phyloP scores from a whole-genome alignment of 2,113 vertebrate species.

The Australoheros scitulus region DNA sequence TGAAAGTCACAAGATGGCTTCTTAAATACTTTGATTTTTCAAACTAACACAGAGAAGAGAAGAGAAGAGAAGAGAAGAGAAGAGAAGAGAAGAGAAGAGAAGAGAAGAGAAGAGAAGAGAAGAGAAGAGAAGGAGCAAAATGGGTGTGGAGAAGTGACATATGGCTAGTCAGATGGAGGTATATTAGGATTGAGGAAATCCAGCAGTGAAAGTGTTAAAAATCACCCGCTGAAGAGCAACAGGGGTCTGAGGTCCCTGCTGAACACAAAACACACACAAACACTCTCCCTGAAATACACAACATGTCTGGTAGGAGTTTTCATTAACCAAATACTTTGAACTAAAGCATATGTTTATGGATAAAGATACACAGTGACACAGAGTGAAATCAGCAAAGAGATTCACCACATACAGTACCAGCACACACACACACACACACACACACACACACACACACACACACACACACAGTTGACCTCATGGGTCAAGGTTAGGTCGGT shows the following conservation, averaged over 20 bases:
- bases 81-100: background rate
- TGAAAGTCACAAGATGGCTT: background rate
- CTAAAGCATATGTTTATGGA: background rate
- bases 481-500: conserved; percentile 71
- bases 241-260: conserved; percentile 40
- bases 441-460: conserved; percentile 38
- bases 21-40: background rate
- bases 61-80: background rate
- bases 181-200: conserved; percentile 60
- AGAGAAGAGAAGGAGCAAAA: background rate
- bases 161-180: conserved; percentile 67
- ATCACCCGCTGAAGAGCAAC: conserved; percentile 42
- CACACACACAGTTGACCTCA: conserved; percentile 47
- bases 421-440: conserved; percentile 28
- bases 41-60: background rate
- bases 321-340: background rate
- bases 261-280: conserved; percentile 23
- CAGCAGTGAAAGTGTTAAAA: conserved; percentile 73
- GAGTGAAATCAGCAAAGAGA: conserved; percentile 21
- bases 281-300: background rate
- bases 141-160: conserved; percentile 41
- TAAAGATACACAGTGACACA: background rate
- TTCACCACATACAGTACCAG: conserved; percentile 64
- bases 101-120: background rate
- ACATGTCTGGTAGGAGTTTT: background rate